These are phyloP conservation scores for Drosophila pegasa DNA, from an alignment of 2,888 invertebrate species.

Conservation along the genomic window DNA sequence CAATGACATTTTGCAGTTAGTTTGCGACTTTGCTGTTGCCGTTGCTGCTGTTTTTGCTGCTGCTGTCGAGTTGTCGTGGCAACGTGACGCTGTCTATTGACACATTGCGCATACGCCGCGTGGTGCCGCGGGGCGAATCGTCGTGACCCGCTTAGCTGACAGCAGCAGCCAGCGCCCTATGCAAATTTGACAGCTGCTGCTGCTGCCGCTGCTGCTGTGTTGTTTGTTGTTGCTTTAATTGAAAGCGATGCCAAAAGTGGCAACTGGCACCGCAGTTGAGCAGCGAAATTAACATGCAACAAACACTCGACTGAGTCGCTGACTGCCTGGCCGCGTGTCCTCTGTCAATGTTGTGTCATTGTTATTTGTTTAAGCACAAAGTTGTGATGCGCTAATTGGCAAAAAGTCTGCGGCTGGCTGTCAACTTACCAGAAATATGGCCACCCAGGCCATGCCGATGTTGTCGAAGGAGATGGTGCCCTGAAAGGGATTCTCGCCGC, in stretches of 20 bases:
- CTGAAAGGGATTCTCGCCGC: slow-evolving; percentile 98
- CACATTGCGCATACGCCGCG: slow-evolving; percentile 47
- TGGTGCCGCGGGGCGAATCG: slow-evolving; percentile 12
- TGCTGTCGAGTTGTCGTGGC: slow-evolving; percentile 8
- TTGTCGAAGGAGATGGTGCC: slow-evolving; percentile 99
- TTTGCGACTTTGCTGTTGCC: slow-evolving; percentile 3
- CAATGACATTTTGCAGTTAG: slow-evolving; percentile 25
- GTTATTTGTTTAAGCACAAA: slow-evolving; percentile 54
- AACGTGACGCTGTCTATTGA: slow-evolving; percentile 19
- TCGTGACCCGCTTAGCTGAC: slow-evolving; percentile 8
- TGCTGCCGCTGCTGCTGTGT: slow-evolving; percentile 10
- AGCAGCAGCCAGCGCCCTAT: slow-evolving; percentile 31
- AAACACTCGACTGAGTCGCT: slow-evolving; percentile 35
- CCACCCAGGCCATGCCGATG: slow-evolving; percentile 99
- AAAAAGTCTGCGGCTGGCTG: slow-evolving; percentile 19
- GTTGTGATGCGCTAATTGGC: slow-evolving; percentile 60
- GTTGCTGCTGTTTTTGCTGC: slow-evolving; percentile 7
- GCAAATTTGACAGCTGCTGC: slow-evolving; percentile 52
- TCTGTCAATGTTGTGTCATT: slow-evolving; percentile 56
- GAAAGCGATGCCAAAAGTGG: slow-evolving; percentile 55
- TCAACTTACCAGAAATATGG: slow-evolving; percentile 97
- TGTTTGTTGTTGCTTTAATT: slow-evolving; percentile 40
- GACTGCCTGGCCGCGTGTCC: slow-evolving; percentile 3
- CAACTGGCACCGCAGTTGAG: slow-evolving; percentile 51
- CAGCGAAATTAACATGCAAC: slow-evolving; percentile 59